Percentiles rank a stretch among this genome's conserved stretches.
These are phyloP conservation scores for Subacronicta megacephala DNA, from an alignment of 2,888 invertebrate species.

Conservation along the genomic window DNA sequence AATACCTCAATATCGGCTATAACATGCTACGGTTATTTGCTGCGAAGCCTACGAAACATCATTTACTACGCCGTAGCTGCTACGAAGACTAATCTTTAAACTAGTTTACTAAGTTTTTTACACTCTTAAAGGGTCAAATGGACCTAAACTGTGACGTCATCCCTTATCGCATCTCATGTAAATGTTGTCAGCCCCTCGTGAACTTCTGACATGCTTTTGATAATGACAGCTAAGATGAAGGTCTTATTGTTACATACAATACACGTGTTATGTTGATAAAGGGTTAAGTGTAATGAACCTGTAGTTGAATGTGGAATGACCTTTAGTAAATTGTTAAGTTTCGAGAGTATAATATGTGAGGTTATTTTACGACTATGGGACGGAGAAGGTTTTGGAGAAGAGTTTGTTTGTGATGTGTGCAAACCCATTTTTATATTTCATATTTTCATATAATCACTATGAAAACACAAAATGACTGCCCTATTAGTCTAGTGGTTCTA, in stretches of 20 bases:
- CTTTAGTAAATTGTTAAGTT: not conserved
- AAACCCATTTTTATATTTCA: no score
- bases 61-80: no score
- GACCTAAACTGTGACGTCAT: conserved; percentile 17
- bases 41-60: no score
- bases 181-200: conserved; percentile 40
- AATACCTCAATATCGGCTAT: no score
- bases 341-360: not conserved
- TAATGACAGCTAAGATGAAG: conserved; percentile 45
- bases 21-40: no score
- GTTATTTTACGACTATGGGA: no score
- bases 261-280: conserved; percentile 35
- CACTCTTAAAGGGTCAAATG: conserved; percentile 12
- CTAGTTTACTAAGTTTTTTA: conserved; percentile 11
- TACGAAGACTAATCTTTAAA: no score
- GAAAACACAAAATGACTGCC: no score
- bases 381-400: no score
- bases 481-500: no score
- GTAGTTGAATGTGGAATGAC: conserved; percentile 4
- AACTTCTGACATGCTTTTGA: conserved; percentile 45
- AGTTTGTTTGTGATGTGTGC: no score
- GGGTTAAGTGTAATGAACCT: conserved; percentile 36
- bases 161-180: conserved; percentile 30
- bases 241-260: conserved; percentile 39
- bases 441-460: no score